Base-by-base conservation (phyloP, 2,888 invertebrate genomes). In the Tetranychus piercei region DNA sequence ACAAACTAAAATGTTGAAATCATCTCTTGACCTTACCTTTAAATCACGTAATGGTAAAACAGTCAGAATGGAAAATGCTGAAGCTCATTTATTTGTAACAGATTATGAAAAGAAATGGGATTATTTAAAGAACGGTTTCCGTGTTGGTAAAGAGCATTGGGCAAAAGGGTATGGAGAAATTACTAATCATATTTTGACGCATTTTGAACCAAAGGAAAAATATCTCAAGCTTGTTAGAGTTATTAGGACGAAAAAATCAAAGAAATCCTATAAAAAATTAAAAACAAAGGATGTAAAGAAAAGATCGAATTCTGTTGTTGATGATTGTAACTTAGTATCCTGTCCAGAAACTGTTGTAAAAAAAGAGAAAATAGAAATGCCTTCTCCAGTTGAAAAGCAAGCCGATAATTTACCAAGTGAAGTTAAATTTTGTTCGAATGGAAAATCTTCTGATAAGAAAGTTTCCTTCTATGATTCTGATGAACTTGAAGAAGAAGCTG, bases 401-500 rank as follows among this genome's bases (percentile, higher is more conserved):
- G 34, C 3, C 5, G 34, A 34, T 34, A 34, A 34, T 34, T 34
- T 34, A 34, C 34, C 34, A 34, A 34, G 55, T 55, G 55, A 55
- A 9, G 9, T 15, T 55, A 55, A 55, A 55, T 55, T 55, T 15
- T 15, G 5, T 6, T 55, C 6, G 15, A 15, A 9, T 55, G 15
- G 15, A 3, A 55, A 55, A 55, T 15, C 7, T 15, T 55, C 15
- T 55, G 15, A 6, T 55, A 9, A 55, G 11, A 55, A 55, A 15
- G 55, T 15, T 34, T 3, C 34, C 3, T 34, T 5, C 0, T 34
- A 4, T 55, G 55, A 34, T 65, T 73, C 45, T 15, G 55, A 88
- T 74, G 92, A 92, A 80, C 91, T 89, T 82, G 93, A 94, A 83
- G 93, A 93, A 82, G 93, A 94, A 84, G 91, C 92, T 82, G 93